Conservation (phyloP, 1,140 invertebrate genomes). For the Cydia fagiglandana region DNA sequence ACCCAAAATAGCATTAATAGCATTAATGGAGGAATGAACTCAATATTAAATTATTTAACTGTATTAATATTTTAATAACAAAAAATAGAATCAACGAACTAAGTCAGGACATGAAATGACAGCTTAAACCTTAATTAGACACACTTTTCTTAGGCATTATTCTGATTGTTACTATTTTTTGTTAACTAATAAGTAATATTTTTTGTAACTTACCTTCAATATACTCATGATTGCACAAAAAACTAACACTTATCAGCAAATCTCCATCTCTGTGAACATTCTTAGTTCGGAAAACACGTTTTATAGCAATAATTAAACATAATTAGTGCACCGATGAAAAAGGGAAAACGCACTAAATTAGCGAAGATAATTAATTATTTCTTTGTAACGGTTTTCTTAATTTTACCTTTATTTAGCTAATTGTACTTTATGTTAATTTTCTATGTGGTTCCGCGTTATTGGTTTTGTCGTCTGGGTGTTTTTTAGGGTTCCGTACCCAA, state of each 20-base stretch:
- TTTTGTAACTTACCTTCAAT: not conserved
- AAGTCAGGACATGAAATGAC: too few relatives aligned
- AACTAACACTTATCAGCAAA: conserved; percentile 1
- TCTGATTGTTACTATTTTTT: too few relatives aligned
- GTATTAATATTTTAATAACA: too few relatives aligned
- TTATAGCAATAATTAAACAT: not conserved
- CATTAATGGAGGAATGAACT: too few relatives aligned
- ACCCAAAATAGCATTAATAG: too few relatives aligned
- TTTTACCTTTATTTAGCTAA: not conserved
- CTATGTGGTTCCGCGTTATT: not conserved
- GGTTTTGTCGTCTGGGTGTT: not conserved
- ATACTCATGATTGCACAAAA: conserved; percentile 7
- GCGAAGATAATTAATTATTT: not conserved
- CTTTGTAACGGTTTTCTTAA: not conserved
- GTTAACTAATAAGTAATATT: too few relatives aligned
- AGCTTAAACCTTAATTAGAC: too few relatives aligned
- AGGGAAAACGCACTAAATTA: not conserved
- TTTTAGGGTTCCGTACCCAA: too few relatives aligned
- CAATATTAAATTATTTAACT: too few relatives aligned
- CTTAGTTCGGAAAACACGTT: not conserved
- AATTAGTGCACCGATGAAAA: conserved; percentile 25
- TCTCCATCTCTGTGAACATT: not conserved
- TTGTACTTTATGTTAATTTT: not conserved
- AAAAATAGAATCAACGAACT: too few relatives aligned
- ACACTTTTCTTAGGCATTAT: too few relatives aligned